Evolutionary conservation across 2,888 invertebrate genomes (phyloP), one percentile per base, ranked within the genome.

Genomic region (Orgyia antiqua): DNA sequence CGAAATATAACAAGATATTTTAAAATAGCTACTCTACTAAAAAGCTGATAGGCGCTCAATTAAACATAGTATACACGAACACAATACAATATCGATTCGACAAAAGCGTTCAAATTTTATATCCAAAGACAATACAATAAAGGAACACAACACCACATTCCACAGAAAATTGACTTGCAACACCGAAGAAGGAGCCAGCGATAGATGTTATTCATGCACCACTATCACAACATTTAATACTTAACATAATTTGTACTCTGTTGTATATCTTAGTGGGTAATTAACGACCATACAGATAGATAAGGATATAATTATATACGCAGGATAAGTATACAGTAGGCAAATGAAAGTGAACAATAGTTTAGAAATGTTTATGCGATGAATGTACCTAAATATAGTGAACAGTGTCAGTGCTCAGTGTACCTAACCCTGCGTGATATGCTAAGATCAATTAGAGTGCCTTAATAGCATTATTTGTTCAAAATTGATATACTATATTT

Each of bases 161-260:
- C 69, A 70, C 60, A 62, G 21, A 39, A 30, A 33, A 36, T 51
- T 49, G 51, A 60, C 51, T 57, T 47, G 62, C 63, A 56, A 67
- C 68, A 67, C 45, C 46, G 40, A 66, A 50, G 51, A 37, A 51
- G 50, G 50, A 61, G 58, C 58, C 56, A 69, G 59, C 63, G 58
- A 80, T 79, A 86, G 86, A 86, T 86, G 86, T 86, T 86, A 86
- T 86, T 86, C 86, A 83, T 86, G 86, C 86, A 86, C 86, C 84
- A 80, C 74, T 60, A 56, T 63, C 57, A 71, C 66, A 64, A 68
- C 50, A 51, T 29, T 36, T 31, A 54, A 20, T n/a, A 34, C n/a
- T 21, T 27, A 44, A 35, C 19, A 32, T 38, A 36, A 23, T 9
- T 24, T 20, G 25, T 48, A 53, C 36, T 46, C 26, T 34, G 33